A percentile compares a stretch with the other conserved stretches of the same genome.
Evolutionary conservation across 2,888 invertebrate genomes (phyloP).

Genomic region (Drosophila antonietae): DNA sequence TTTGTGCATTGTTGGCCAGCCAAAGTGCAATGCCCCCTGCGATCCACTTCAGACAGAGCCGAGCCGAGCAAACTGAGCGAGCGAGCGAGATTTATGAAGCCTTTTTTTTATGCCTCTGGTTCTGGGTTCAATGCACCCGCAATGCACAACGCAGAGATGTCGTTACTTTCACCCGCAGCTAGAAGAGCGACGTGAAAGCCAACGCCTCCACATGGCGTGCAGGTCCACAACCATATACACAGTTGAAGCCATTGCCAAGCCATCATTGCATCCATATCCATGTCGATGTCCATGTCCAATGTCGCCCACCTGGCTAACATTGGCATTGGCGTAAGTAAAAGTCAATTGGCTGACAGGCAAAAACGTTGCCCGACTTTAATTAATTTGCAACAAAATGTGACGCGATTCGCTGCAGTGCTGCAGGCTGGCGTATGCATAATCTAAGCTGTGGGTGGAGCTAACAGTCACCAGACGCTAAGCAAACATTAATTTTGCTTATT

Average conservation of each 20-base stretch:
- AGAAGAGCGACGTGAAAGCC: slow-evolving; percentile 74
- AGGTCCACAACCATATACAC: neutral
- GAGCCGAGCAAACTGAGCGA: neutral
- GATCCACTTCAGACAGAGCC: slow-evolving; percentile 20
- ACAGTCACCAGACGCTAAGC: slow-evolving; percentile 23
- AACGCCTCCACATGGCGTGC: slow-evolving; percentile 62
- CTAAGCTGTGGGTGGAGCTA: slow-evolving; percentile 42
- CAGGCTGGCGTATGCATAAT: slow-evolving; percentile 59
- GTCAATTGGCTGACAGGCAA: slow-evolving; percentile 76
- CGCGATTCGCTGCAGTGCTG: slow-evolving; percentile 41
- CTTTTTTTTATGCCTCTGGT: slow-evolving; percentile 41
- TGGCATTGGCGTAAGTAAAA: slow-evolving; percentile 63
- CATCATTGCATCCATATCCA: neutral
- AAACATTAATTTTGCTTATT: slow-evolving; percentile 58
- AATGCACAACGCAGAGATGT: slow-evolving; percentile 19
- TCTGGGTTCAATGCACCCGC: slow-evolving; percentile 70
- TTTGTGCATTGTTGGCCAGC: slow-evolving; percentile 51
- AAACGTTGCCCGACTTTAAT: slow-evolving; percentile 65
- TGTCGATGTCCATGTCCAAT: slow-evolving; percentile 14
- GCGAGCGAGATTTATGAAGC: slow-evolving; percentile 69
- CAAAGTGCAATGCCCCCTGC: slow-evolving; percentile 46
- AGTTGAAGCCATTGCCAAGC: no score
- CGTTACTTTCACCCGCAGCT: slow-evolving; percentile 55
- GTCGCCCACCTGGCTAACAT: slow-evolving; percentile 41
- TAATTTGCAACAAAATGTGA: slow-evolving; percentile 77